Percentiles rank a stretch among this genome's conserved stretches.
phyloP scores from a whole-genome alignment of 2,113 vertebrate species.

The Morone saxatilis region DNA sequence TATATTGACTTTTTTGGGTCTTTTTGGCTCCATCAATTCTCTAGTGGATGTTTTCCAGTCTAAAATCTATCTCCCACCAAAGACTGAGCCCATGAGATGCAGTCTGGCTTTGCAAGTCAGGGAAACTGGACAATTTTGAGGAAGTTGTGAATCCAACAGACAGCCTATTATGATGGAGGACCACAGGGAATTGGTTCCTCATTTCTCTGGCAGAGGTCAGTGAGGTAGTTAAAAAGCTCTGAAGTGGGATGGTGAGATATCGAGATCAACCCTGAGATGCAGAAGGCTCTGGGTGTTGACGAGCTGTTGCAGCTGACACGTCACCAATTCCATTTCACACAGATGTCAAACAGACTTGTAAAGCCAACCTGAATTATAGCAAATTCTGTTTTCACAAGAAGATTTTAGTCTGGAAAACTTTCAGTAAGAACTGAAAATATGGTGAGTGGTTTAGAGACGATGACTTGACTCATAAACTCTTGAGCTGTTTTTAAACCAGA shows the following conservation, averaged over 20 bases:
- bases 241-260: slow-evolving; percentile 1
- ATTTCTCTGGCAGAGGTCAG: slow-evolving; percentile 21
- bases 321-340: slow-evolving; percentile 3
- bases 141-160: slow-evolving; percentile 19
- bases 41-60: slow-evolving; percentile 4
- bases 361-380: background rate
- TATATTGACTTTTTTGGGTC: background rate
- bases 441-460: background rate
- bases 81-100: background rate
- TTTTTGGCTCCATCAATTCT: background rate
- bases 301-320: background rate
- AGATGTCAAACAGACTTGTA: background rate
- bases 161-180: slow-evolving; percentile 9
- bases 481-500: background rate
- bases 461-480: background rate
- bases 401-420: background rate
- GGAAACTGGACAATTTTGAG: background rate
- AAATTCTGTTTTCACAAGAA: background rate
- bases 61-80: background rate
- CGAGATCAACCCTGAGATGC: background rate
- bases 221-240: slow-evolving; percentile 28
- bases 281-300: slow-evolving; percentile 9
- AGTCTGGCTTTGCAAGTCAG: background rate
- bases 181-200: background rate
- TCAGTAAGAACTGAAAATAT: background rate